These are phyloP conservation scores for Sapajus apella DNA, from an alignment of 2,113 vertebrate genomes.

Conservation along the genomic window DNA sequence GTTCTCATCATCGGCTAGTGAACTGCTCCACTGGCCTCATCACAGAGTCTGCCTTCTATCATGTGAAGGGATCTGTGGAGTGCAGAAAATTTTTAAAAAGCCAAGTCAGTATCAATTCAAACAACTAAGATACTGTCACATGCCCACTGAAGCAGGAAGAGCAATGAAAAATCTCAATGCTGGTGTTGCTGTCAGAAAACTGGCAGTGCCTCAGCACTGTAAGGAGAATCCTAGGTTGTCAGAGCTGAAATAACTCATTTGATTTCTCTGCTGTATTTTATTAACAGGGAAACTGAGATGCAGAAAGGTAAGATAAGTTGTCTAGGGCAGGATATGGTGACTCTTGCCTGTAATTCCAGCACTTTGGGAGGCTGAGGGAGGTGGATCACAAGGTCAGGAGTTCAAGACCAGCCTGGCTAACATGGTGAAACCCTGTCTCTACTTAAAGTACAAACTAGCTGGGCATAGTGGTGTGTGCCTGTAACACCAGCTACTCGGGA, in stretches of 20 bases:
- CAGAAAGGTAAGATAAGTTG: not conserved
- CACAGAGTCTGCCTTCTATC: not conserved
- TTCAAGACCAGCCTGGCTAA: too few relatives aligned
- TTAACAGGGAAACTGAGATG: not conserved
- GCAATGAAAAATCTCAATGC: not conserved
- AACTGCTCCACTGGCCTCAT: not conserved
- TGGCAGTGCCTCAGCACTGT: not conserved
- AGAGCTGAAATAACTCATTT: not conserved
- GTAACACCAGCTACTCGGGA: too few relatives aligned
- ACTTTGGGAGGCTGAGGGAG: too few relatives aligned
- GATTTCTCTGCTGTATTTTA: not conserved
- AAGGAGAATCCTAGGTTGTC: not conserved
- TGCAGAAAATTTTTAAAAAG: not conserved
- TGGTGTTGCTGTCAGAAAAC: not conserved
- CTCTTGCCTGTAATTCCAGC: too few relatives aligned
- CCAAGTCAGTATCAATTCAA: not conserved
- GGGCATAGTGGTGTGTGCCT: fast-evolving
- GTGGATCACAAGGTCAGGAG: too few relatives aligned
- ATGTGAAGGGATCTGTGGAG: not conserved
- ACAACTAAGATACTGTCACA: not conserved
- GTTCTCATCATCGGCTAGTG: not conserved
- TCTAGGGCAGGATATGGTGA: not conserved
- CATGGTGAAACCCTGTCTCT: too few relatives aligned
- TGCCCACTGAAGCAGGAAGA: not conserved
- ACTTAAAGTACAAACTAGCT: too few relatives aligned